These are phyloP conservation scores for Hylaeus anthracinus DNA, from an alignment of 1,140 invertebrate species.

Conservation along the genomic window DNA sequence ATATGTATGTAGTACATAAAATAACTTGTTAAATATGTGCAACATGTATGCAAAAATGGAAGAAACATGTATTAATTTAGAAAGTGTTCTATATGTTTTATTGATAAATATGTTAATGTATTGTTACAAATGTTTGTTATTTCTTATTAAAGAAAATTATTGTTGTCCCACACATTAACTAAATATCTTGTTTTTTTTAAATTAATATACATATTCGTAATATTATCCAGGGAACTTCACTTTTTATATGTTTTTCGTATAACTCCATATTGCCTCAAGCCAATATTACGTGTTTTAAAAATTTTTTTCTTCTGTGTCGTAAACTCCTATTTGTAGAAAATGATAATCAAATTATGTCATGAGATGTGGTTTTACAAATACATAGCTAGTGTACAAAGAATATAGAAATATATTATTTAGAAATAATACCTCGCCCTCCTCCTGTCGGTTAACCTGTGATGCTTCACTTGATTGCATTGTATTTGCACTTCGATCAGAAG, in stretches of 20 bases:
- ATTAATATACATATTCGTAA: neutral
- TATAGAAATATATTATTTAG: neutral
- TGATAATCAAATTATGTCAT: neutral
- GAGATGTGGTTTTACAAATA: neutral
- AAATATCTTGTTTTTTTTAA: neutral
- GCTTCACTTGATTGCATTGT: neutral
- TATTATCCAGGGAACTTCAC: neutral
- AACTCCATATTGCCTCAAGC: constrained; percentile 15
- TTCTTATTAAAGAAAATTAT: constrained; percentile 27
- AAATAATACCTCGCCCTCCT: constrained; percentile 11
- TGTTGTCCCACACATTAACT: neutral
- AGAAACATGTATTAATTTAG: neutral
- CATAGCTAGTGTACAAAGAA: neutral
- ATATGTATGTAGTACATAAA: neutral
- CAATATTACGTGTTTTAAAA: constrained; percentile 22
- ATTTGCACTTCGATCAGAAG: neutral
- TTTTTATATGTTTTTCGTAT: neutral
- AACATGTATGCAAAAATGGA: neutral
- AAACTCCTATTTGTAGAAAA: neutral
- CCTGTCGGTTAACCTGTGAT: neutral
- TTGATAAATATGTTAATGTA: neutral
- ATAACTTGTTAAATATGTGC: neutral
- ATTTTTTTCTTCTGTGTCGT: constrained; percentile 4
- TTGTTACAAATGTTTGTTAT: constrained; percentile 3
- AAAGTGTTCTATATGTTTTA: neutral